Base-by-base conservation (phyloP, 2,888 invertebrate genomes). In the Eudemis profundana region DNA sequence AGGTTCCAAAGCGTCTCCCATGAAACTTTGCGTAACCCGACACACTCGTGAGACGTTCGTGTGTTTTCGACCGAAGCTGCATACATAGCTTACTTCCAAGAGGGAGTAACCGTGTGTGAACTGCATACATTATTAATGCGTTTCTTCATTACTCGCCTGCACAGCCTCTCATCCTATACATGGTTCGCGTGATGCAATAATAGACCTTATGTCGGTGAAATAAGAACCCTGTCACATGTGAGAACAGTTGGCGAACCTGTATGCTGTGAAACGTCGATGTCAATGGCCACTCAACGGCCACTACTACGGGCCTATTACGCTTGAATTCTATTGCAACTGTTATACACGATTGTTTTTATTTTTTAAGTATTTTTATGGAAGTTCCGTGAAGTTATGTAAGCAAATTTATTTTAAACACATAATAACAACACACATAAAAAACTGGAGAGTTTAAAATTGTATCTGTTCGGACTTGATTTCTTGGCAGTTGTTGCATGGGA, bases 11-110 rank as follows among this genome's bases (percentile, higher is more conserved):
- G 57, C 56, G 21, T 42, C 63, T 63, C 63, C 63, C 63, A 63
- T 63, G 57, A 63, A 63, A 57, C 56, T 57, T 63, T 54, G 57
- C 57, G 63, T 57, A 63, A 63, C 57, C 49, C 23, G 63, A 63
- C 29, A 53, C 61, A 46, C 21, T 47, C 54, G 62, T 46, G 62
- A 46, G 44, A 53, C 46, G 17, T 29, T 56, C 57, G 47, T 59
- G 57, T 59, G 47, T 47, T 59, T 36, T 36, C 57, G 46, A 59
- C 46, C 57, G 36, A 21, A 36, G 42, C 19, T 23, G 40, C 40
- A 3, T 8, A n/a, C n/a, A 8, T 8, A 5, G 7, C 23, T 42
- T 17, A 46, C n/a, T 12, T 10, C n/a, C 8, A 44, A 29, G 29
- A 56, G 42, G 29, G 0, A 56, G 12, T 42, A 44, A 40, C 14